phyloP scores from a whole-genome alignment of 2,888 invertebrate species.

The Pinctada fucata region DNA sequence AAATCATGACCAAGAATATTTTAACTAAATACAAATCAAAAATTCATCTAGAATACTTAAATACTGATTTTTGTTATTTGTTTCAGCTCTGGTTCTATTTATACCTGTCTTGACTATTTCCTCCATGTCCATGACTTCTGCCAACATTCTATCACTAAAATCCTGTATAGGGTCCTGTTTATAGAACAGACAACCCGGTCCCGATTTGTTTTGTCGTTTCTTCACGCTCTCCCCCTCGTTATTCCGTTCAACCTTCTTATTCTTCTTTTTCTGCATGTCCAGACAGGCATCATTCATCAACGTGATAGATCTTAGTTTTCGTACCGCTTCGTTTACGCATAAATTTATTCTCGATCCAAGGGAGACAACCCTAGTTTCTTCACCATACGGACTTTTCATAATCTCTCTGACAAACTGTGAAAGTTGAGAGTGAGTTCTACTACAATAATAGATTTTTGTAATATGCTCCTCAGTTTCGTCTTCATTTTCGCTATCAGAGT shows the following conservation, averaged over 20 bases:
- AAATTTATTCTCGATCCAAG: conserved; percentile 93
- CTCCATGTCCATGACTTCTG: conserved; percentile 90
- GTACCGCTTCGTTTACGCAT: conserved; percentile 91
- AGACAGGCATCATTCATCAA: conserved; percentile 88
- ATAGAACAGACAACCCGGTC: conserved; percentile 77
- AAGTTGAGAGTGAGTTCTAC: conserved; percentile 97
- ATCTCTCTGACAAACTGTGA: conserved; percentile 96
- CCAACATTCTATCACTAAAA: conserved; percentile 67
- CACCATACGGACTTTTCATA: conserved; percentile 85
- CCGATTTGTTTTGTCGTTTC: conserved; percentile 79
- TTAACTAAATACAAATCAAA: too few relatives aligned
- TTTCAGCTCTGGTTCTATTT: too few relatives aligned
- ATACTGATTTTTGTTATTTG: too few relatives aligned
- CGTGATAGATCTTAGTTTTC: conserved; percentile 84
- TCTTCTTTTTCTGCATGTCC: conserved; percentile 71
- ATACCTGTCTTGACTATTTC: conserved; percentile 82
- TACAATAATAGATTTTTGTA: conserved; percentile 90
- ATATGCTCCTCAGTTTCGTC: conserved; percentile 70
- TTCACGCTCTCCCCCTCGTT: conserved; percentile 35
- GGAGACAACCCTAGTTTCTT: conserved; percentile 85
- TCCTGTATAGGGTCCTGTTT: conserved; percentile 67
- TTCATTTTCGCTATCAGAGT: conserved; percentile 57
- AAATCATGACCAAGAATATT: too few relatives aligned
- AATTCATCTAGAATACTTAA: too few relatives aligned
- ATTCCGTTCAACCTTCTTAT: conserved; percentile 18